Base-by-base conservation (phyloP, 2,888 invertebrate species). In the Ornithoptera alexandrae region DNA sequence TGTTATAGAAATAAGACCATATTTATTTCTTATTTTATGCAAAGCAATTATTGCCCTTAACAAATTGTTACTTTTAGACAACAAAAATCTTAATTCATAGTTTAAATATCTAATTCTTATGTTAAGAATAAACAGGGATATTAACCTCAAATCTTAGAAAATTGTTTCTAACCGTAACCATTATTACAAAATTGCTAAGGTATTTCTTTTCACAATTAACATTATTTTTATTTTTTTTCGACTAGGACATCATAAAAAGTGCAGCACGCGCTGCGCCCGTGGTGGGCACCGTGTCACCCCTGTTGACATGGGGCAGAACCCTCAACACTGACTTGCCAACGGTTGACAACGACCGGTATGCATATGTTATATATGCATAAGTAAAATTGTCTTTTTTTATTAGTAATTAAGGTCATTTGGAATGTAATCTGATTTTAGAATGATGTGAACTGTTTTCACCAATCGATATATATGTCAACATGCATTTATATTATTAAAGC, bases 221-320 rank as follows among this genome's bases (percentile, higher is more conserved):
- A 56, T 6, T 20, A 63, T 58, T n/a, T 73, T 46, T 46, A n/a
- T 71, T 69, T 73, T 59, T 74, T 74, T 81, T 75, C 74, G 81
- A 83, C 24, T 83, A 91, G 91, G 83, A 75, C 77, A 79, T 81
- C 82, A 78, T 85, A 90, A 88, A 75, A 85, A 86, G 78, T 90
- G 90, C 82, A 80, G 83, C 77, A 65, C 91, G 91, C 87, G 90
- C 90, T 88, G 91, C 91, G 76, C 91, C 92, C 85, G 86, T 92
- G 76, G 88, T 92, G 76, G 92, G 92, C 83, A 92, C 92, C 80
- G 89, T 92, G 72, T 92, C 92, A 18, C 92, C 92, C 10, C 86
- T 92, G 66, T 85, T 92, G 75, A 89, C 89, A 30, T 92, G 92
- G 92, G 92, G 92, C 73, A 80, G 92, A 71, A 92, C 91, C 2